A percentile compares a stretch with the other conserved stretches of the same genome.
Evolutionary conservation across 1,140 invertebrate genomes (phyloP).

Genomic region (Tetragonula clypearis): DNA sequence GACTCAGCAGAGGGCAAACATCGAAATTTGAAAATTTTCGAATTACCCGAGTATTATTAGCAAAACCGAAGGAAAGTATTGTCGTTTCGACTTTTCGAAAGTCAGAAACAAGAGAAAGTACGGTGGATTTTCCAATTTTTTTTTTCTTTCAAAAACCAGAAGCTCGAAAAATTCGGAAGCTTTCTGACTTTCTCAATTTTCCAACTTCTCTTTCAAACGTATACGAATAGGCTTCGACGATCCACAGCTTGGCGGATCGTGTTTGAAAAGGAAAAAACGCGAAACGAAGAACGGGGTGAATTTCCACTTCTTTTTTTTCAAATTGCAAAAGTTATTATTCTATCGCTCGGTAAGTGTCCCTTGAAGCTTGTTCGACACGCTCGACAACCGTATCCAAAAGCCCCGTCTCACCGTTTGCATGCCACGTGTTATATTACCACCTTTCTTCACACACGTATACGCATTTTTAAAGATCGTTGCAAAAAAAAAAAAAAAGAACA

Average conservation of each 20-base stretch:
- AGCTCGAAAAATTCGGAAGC: neutral
- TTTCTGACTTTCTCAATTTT: neutral
- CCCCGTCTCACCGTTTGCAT: constrained; percentile 42
- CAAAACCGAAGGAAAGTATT: neutral
- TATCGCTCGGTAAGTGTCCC: constrained; percentile 6
- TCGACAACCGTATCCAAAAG: constrained; percentile 29
- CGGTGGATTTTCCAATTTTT: too few species aligned
- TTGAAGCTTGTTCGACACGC: constrained; percentile 41
- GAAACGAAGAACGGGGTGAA: too few species aligned
- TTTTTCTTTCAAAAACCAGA: too few species aligned
- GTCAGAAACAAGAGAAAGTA: too few species aligned
- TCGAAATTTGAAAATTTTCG: neutral
- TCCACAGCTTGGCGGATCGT: too few species aligned
- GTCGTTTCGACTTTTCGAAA: too few species aligned
- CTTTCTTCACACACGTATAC: constrained; percentile 38
- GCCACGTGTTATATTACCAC: constrained; percentile 40
- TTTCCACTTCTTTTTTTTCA: too few species aligned
- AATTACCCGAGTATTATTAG: neutral
- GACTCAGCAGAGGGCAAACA: neutral
- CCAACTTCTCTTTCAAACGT: neutral
- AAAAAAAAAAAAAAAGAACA: neutral
- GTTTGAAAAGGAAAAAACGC: too few species aligned
- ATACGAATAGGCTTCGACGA: neutral
- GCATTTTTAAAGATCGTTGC: constrained; percentile 24
- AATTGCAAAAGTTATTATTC: neutral